Conservation (phyloP, 2,113 vertebrate genomes). For the Muntiacus reevesi region DNA sequence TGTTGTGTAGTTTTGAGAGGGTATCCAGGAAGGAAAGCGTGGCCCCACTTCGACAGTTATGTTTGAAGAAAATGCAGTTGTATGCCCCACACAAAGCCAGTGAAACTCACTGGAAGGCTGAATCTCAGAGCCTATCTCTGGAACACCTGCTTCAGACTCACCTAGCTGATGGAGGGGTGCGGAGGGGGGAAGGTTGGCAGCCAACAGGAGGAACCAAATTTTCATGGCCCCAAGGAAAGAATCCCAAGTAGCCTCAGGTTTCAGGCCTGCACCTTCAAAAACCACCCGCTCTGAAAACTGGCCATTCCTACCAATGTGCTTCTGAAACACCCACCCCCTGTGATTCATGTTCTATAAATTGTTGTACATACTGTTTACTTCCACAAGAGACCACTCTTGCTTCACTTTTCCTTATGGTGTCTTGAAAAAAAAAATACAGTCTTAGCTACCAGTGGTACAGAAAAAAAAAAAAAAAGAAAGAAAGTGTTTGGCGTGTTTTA, state of each 20-base stretch:
- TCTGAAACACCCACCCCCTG: not conserved
- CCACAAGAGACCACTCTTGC: conserved; percentile 82
- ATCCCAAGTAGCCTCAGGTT: not conserved
- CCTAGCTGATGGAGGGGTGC: not conserved
- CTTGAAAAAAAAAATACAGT: not conserved
- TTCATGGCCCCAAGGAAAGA: not conserved
- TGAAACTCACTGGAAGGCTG: not conserved
- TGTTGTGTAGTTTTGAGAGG: not conserved
- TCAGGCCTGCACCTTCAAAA: not conserved
- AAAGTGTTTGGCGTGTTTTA: accelerated
- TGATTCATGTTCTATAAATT: not conserved
- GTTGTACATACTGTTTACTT: conserved; percentile 35
- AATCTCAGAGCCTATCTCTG: not conserved
- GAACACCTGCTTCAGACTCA: not conserved
- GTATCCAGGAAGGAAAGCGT: not conserved
- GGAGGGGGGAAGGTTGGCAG: not conserved
- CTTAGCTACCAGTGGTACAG: not conserved
- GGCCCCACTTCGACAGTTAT: not conserved
- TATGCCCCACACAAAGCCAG: too few species aligned
- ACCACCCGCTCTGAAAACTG: not conserved
- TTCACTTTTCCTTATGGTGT: not conserved
- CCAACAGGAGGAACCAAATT: not conserved
- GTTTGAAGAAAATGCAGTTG: not conserved
- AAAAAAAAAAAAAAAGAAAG: too few species aligned
- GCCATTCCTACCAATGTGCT: not conserved